Evolutionary conservation across 2,113 vertebrate species (phyloP).

Genomic region (Triplophysa siluroides): DNA sequence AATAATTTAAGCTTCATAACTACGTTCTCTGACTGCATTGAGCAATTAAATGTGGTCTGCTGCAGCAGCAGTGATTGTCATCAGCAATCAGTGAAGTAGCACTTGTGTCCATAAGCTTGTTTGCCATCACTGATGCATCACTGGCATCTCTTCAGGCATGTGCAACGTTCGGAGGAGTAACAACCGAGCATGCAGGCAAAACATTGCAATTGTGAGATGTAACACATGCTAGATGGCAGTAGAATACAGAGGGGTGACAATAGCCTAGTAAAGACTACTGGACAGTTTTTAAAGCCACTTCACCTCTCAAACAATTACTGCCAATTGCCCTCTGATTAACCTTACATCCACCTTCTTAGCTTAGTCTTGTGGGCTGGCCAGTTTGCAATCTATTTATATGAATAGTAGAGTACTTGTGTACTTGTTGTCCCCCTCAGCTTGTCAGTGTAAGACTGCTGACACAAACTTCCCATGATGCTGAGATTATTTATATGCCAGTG

Average conservation of each 20-base stretch:
- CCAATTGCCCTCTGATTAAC: slow-evolving; percentile 20
- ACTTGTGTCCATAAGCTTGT: too few species aligned
- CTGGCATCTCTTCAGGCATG: too few species aligned
- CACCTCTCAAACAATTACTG: neutral
- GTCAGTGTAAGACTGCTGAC: neutral
- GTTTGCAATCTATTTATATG: slow-evolving; percentile 15
- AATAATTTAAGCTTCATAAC: too few species aligned
- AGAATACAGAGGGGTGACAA: neutral
- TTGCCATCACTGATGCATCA: too few species aligned
- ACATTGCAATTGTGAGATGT: too few species aligned
- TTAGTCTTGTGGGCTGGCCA: neutral
- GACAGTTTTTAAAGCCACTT: neutral
- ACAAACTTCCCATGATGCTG: slow-evolving; percentile 1
- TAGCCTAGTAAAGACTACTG: neutral
- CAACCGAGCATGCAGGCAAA: too few species aligned
- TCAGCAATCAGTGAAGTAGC: too few species aligned
- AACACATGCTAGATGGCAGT: too few species aligned
- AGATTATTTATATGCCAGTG: slow-evolving; percentile 20
- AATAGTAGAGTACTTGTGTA: neutral
- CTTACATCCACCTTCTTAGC: slow-evolving; percentile 19
- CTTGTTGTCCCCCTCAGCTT: neutral
- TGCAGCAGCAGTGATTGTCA: too few species aligned
- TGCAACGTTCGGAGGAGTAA: too few species aligned
- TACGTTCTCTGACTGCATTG: too few species aligned
- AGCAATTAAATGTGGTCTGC: too few species aligned